Conservation (phyloP, 2,888 invertebrate species). For the Cataglyphis livida region DNA sequence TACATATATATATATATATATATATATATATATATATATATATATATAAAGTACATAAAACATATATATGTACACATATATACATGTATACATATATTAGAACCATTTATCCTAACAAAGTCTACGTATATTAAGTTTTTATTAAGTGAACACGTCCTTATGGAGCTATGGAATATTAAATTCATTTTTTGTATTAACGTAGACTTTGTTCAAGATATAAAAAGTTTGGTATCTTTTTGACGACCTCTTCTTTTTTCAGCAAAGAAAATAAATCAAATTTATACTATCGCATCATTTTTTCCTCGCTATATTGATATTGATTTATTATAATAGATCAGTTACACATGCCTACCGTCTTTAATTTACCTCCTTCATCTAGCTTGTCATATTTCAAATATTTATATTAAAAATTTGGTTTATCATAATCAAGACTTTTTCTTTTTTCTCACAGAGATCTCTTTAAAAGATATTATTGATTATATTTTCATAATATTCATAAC, state of each 20-base stretch:
- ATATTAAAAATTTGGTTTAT: conserved; percentile 62
- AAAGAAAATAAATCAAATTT: conserved; percentile 60
- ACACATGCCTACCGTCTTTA: conserved; percentile 48
- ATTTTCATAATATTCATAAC: conserved; percentile 24
- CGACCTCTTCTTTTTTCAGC: conserved; percentile 54
- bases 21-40: conserved; percentile 39
- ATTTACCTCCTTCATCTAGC: conserved; percentile 46
- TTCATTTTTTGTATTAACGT: conserved; percentile 58
- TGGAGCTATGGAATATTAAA: conserved; percentile 58
- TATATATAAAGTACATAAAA: conserved; percentile 45
- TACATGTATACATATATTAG: conserved; percentile 49
- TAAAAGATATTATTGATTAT: conserved; percentile 63
- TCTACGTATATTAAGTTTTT: conserved; percentile 62
- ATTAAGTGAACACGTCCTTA: conserved; percentile 28
- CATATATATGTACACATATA: conserved; percentile 39
- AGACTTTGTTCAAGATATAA: conserved; percentile 57
- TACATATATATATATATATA: conserved; percentile 43
- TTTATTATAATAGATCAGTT: conserved; percentile 50
- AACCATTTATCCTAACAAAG: conserved; percentile 61
- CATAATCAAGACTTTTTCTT: conserved; percentile 45
- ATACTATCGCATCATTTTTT: conserved; percentile 51
- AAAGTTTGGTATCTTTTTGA: conserved; percentile 32
- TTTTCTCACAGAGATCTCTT: conserved; percentile 60
- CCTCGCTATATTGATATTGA: conserved; percentile 56
- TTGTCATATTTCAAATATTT: conserved; percentile 25